phyloP scores from a whole-genome alignment of 2,113 vertebrate genomes.

The Ranitomeya variabilis region DNA sequence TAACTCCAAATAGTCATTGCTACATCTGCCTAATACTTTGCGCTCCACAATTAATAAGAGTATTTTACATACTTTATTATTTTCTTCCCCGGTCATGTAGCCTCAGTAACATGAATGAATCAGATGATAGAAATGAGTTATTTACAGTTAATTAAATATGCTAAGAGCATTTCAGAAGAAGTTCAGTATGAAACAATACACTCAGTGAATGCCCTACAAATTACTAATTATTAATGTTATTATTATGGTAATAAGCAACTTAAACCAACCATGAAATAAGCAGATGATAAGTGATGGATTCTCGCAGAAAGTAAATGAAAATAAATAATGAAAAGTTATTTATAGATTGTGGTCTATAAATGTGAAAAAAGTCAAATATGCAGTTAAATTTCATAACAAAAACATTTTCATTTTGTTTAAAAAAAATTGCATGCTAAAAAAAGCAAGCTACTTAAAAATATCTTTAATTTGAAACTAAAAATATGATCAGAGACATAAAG shows the following conservation, averaged over 20 bases:
- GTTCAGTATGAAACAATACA: constrained; percentile 30
- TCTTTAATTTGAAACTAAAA: neutral
- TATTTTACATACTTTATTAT: constrained; percentile 31
- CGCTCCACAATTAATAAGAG: neutral
- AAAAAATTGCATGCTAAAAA: neutral
- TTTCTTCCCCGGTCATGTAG: constrained; percentile 43
- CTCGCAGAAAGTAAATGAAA: constrained; percentile 6
- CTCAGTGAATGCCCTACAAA: constrained; percentile 53
- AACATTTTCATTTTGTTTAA: neutral
- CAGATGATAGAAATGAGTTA: constrained; percentile 35
- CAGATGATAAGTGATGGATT: constrained; percentile 23
- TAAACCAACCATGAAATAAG: constrained; percentile 53
- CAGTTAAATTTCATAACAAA: neutral
- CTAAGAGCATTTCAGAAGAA: constrained; percentile 40
- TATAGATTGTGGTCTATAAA: neutral
- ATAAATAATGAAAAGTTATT: constrained; percentile 28
- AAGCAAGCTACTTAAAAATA: neutral
- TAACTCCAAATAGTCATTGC: constrained; percentile 25
- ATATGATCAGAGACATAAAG: neutral
- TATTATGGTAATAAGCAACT: constrained; percentile 55
- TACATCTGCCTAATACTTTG: constrained; percentile 11
- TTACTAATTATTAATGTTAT: constrained; percentile 52
- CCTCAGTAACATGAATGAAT: constrained; percentile 18
- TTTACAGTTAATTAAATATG: constrained; percentile 52
- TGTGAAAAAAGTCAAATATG: neutral